Evolutionary conservation across 2,113 vertebrate genomes (phyloP), one percentile per base, ranked within the genome.

Genomic region (Coturnix japonica): DNA sequence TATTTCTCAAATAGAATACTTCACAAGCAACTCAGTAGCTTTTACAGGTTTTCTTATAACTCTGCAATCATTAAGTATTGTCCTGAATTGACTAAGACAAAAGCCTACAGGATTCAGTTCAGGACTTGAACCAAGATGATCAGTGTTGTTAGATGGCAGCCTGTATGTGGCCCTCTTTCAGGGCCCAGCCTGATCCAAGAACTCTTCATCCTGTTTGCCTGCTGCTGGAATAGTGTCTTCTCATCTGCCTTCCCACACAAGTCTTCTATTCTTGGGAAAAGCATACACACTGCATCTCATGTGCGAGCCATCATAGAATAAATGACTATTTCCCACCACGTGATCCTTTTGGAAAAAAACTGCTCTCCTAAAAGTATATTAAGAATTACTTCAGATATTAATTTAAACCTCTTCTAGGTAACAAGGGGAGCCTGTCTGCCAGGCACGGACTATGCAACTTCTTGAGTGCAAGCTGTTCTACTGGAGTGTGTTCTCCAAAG

Each of bases 1-100:
- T 85, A 91, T 59, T 91, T 95, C 95, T 76, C 60, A 86, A 87
- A 31, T 37, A 73, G 41, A 76, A 79, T 51, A 59, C 81, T 46
- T 47, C 63, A 33, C 25, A 70, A 81, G 23, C 9, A 5, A 77
- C 51, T 71, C 59, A 85, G 39, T 44, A 72, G 70, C 41, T 74
- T 67, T 88, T 59, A 54, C 16, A 81, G 39, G 28, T 66, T 90
- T 66, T 51, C 54, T 75, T 69, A 54, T 22, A 71, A 18, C 53
- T 81, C 61, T 53, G 46, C 19, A 91, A 80, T 65, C 14, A 71
- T 35, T 30, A 83, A 83, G 53, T 35, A 81, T 30, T 69, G 37
- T 76, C 37, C 51, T 76, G 44, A 75, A 21, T 46, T 51, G 19
- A 69, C 3, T 23, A 79, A 64, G 33, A 81, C 10, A 33, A 72